Percentiles rank a stretch among this genome's conserved stretches.
Conservation (phyloP, 2,888 invertebrate species). For the Ochropacha duplaris region DNA sequence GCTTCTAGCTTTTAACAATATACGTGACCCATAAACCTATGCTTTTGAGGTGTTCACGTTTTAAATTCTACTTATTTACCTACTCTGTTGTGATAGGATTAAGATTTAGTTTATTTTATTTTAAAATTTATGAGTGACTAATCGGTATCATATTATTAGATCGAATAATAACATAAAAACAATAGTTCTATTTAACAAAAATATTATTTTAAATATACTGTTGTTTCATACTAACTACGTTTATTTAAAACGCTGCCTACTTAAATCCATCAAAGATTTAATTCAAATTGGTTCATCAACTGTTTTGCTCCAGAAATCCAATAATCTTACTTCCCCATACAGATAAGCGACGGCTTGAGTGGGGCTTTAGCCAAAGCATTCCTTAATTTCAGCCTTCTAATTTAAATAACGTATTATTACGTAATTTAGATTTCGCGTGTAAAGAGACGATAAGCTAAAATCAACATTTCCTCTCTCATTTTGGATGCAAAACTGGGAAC, state of each 20-base stretch:
- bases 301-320: no score
- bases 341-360: constrained; percentile 27
- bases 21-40: no score
- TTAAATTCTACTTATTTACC: neutral
- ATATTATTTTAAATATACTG: no score
- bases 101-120: no score
- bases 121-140: no score
- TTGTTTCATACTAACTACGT: no score
- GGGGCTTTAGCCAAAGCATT: constrained; percentile 17
- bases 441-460: constrained; percentile 47
- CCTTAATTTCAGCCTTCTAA: constrained; percentile 30
- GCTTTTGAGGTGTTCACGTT: neutral
- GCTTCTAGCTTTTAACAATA: neutral
- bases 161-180: no score
- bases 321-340: constrained; percentile 13
- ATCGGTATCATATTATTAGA: no score
- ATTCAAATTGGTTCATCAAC: constrained; percentile 13
- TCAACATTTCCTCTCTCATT: constrained; percentile 36
- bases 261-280: constrained; percentile 15
- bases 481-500: constrained; percentile 32
- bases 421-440: constrained; percentile 48
- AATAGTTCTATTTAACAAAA: no score
- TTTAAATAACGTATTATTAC: constrained; percentile 51
- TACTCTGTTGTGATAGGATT: neutral
- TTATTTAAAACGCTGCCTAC: constrained; percentile 20